Base-by-base conservation (phyloP, 2,888 invertebrate genomes). In the Zele albiditarsus region DNA sequence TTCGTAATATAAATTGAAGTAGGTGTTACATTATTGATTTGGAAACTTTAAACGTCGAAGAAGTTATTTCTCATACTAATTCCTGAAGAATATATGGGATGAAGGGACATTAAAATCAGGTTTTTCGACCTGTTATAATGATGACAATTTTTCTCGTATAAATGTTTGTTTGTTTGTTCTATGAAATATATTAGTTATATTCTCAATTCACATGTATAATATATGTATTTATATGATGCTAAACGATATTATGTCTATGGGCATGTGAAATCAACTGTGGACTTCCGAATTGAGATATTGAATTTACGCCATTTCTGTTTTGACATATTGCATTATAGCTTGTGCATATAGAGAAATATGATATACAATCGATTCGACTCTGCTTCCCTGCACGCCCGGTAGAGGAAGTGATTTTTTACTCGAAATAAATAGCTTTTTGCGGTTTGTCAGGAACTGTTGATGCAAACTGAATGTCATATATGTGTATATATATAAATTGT, bases 221-320 rank as follows among this genome's bases (percentile, higher is more conserved):
- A 12, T 60, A 31, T 31, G 20, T 63, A 63, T 38, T 20, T 63
- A 38, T 27, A 63, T 63, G 20, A 27, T 33, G 12, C 3, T 16
- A 23, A 33, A 14, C 31, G 12, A 42, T 23, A 23, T 58, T 62
- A 46, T 68, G 20, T 57, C n/a, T 68, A 53, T 16, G 68, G 16
- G 38, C 62, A 53, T 53, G 74, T 69, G 68, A 73, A 77, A 72
- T 74, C 74, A 77, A 77, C 63, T 73, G 73, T 66, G 78, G 53
- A 81, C 78, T 82, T 84, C 82, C 84, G 80, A 82, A 79, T 83
- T 85, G 86, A 87, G 86, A 88, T 89, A 89, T 88, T 88, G 88
- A 88, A 89, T 88, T 88, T 86, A 87, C 86, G 87, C 87, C 87
- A 83, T 87, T 88, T 86, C 86, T 84, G 85, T 87, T 87, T 88